Conservation (phyloP, 2,888 invertebrate species). For the Stratiomys singularior region DNA sequence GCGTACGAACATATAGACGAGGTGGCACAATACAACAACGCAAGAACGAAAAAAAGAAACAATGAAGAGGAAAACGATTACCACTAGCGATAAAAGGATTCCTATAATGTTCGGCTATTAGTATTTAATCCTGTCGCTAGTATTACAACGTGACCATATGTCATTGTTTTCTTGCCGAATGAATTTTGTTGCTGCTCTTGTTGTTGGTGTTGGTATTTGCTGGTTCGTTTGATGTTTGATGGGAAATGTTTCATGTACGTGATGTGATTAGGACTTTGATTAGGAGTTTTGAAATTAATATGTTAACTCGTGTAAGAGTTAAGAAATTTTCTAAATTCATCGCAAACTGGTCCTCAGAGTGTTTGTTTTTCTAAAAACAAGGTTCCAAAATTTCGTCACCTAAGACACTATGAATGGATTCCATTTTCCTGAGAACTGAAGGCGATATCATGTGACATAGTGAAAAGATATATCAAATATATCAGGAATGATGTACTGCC, state of each 20-base stretch:
- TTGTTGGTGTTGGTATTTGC: neutral
- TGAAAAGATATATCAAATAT: no score
- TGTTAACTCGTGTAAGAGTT: no score
- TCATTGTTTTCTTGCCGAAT: neutral
- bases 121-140: constrained; percentile 48
- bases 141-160: constrained; percentile 5
- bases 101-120: constrained; percentile 49
- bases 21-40: no score
- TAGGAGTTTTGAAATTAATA: no score
- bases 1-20: neutral
- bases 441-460: no score
- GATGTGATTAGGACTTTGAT: neutral
- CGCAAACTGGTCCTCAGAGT: no score
- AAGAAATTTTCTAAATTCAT: no score
- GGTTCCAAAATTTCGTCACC: no score
- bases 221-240: neutral
- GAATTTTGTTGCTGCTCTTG: neutral
- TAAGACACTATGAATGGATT: no score
- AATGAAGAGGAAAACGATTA: constrained; percentile 16
- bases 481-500: no score
- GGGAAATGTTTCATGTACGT: constrained; percentile 21
- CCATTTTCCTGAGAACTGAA: no score
- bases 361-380: no score
- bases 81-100: constrained; percentile 39
- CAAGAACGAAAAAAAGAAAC: constrained; percentile 8